Evolutionary conservation across 2,797 vertebrate species (phyloP).

Genomic region (Gambusia yucatana): DNA sequence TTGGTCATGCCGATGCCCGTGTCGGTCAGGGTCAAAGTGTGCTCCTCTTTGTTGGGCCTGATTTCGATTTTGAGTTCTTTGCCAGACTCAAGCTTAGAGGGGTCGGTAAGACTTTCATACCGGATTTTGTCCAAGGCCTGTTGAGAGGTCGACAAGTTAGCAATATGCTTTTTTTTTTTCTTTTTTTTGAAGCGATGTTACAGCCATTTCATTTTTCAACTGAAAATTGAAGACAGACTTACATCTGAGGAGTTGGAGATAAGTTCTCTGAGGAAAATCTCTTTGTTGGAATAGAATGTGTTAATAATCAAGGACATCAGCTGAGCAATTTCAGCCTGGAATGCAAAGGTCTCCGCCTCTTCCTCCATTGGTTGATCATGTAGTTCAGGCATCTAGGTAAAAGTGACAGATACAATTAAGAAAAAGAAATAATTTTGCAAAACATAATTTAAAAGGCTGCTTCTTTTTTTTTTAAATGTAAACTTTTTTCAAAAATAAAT

Average conservation of each 20-base stretch:
- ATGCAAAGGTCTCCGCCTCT: constrained; percentile 77
- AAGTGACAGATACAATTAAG: neutral
- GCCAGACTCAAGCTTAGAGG: constrained; percentile 76
- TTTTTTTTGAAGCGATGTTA: neutral
- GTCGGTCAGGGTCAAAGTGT: constrained; percentile 71
- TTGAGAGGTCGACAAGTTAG: neutral
- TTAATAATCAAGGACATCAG: constrained; percentile 84
- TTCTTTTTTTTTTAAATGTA: neutral
- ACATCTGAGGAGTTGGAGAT: constrained; percentile 82
- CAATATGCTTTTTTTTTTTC: neutral
- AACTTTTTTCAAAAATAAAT: neutral
- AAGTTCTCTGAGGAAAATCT: constrained; percentile 81
- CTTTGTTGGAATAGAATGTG: constrained; percentile 83
- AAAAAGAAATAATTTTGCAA: neutral
- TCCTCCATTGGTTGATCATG: constrained; percentile 68
- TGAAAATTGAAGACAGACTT: constrained; percentile 28
- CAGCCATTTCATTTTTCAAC: neutral
- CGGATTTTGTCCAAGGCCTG: constrained; percentile 80
- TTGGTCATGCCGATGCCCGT: constrained; percentile 85
- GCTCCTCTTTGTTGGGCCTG: constrained; percentile 68
- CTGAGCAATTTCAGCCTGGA: constrained; percentile 83
- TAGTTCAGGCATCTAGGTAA: constrained; percentile 71
- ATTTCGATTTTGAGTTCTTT: constrained; percentile 77
- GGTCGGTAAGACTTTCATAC: constrained; percentile 78
- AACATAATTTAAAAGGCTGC: neutral